phyloP scores from a whole-genome alignment of 1,140 invertebrate species.

The Acromyrmex echinatior region DNA sequence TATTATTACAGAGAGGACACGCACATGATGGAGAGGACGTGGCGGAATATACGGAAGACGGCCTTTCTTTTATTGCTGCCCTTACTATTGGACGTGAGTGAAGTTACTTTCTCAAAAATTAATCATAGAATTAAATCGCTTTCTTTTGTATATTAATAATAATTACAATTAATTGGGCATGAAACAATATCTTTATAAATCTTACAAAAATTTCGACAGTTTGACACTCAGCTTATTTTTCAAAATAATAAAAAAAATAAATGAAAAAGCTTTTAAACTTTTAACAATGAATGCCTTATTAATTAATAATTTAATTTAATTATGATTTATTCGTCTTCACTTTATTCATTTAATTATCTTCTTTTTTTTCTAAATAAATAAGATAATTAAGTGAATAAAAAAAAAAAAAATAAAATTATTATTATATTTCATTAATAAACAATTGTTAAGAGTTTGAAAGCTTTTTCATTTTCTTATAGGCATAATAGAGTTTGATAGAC shows the following conservation, averaged over 20 bases:
- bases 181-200: background rate
- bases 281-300: background rate
- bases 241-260: background rate
- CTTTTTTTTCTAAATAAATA: background rate
- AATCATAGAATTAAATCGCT: background rate
- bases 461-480: no score
- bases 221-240: background rate
- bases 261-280: background rate
- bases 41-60: slow-evolving; percentile 84
- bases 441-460: no score
- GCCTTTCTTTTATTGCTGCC: slow-evolving; percentile 80
- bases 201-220: background rate
- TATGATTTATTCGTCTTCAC: background rate
- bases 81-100: slow-evolving; percentile 84
- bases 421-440: no score
- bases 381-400: no score
- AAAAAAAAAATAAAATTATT: no score
- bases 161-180: background rate
- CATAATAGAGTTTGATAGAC: background rate
- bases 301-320: no score
- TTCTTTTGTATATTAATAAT: background rate
- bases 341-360: background rate
- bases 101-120: slow-evolving; percentile 37
- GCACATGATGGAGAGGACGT: slow-evolving; percentile 84
- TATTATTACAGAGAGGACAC: slow-evolving; percentile 81